Evolutionary conservation across 2,797 vertebrate species (phyloP).

Genomic region (Sarcophilus harrisii): DNA sequence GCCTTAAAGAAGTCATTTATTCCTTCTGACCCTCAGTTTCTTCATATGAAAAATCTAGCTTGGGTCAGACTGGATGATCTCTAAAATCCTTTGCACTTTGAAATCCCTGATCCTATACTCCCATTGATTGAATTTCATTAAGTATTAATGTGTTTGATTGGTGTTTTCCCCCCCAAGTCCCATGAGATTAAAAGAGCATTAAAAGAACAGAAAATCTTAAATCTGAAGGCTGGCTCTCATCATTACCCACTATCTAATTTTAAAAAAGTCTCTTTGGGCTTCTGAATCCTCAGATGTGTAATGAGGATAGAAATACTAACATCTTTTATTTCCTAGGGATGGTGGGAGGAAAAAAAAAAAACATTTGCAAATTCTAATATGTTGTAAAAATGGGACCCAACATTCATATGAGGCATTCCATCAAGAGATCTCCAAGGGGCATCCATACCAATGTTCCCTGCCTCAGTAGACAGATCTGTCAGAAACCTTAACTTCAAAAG

Average conservation of each 20-base stretch:
- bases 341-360: slow-evolving; percentile 13
- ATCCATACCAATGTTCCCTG: neutral
- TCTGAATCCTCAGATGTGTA: neutral
- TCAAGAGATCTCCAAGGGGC: neutral
- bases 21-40: neutral
- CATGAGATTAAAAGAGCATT: neutral
- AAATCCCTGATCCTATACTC: neutral
- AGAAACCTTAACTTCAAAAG: too few relatives aligned
- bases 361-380: neutral
- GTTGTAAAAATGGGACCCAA: neutral
- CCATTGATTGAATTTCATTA: neutral
- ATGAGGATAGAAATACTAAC: slow-evolving; percentile 35
- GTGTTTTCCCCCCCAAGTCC: neutral
- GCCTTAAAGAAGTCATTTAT: neutral
- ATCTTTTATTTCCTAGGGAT: neutral
- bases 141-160: neutral
- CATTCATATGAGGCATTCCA: neutral
- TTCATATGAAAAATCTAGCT: neutral
- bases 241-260: neutral
- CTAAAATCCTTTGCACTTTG: neutral
- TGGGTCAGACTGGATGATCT: too few relatives aligned
- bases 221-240: neutral
- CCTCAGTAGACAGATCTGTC: too few relatives aligned
- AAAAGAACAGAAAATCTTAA: neutral
- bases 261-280: neutral